Base-by-base conservation (phyloP, 2,797 vertebrate genomes). In the Tapera naevia region DNA sequence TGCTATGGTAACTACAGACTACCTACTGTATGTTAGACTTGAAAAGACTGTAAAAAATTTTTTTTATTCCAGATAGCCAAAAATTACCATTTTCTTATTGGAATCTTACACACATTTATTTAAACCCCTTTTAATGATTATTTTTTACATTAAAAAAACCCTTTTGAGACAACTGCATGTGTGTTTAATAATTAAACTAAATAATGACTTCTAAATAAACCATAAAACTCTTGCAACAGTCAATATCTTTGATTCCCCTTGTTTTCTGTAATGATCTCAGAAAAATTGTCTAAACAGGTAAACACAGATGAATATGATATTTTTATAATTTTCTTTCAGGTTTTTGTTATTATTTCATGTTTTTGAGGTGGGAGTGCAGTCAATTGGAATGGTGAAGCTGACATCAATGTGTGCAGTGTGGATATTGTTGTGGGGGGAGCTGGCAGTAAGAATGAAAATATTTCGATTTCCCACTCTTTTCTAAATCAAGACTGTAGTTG, bases 1-100 rank as follows among this genome's bases (percentile, higher is more conserved):
- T 94, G 88, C 94, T 87, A 50, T 25, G 67, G 78, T 84, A n/a
- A n/a, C n/a, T 94, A 95, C 91, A 39, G 89, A 54, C 58, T 67
- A 51, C 30, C 43, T 82, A 41, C 58, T 74, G 54, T 48, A 53
- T 43, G 23, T 64, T 65, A 67, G 80, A 75, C 62, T 85, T 94
- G n/a, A 91, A 88, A 33, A 93, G 86, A 24, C 17, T 46, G 18
- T 35, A 79, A 94, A 76, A 86, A 56, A 93, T 90, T 76, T 85
- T 65, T 90, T 95, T 96, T 79, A 86, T 43, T 53, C 13, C 72
- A 92, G 7, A 28, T 8, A 72, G 3, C 18, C 80, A 89, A 89
- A 88, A 60, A 83, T 66, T 92, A 75, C 4, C 3, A 4, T 67
- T 89, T 91, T 41, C 9, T 75, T 62, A 51, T 25, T 65, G 17